Evolutionary conservation across 2,797 vertebrate species (phyloP), one percentile per base, ranked within the genome.

Genomic region (Sebastes ruberrimus): DNA sequence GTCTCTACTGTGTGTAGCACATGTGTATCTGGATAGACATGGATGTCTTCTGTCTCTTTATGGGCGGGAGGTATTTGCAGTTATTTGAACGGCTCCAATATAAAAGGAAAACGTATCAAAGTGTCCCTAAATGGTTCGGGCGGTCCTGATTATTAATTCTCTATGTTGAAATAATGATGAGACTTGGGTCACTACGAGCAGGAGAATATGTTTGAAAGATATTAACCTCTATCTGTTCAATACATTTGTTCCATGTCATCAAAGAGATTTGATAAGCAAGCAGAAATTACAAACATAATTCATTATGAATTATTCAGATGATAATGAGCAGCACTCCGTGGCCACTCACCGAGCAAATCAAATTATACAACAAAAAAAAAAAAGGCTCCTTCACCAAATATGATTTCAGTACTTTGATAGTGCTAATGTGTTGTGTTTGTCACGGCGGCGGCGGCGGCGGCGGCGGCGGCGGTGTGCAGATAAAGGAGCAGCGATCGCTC

Each of bases 271-370:
- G 23, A 82, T 80, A 88, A 79, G 32, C 49, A 64, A 76, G 71
- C 78, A 86, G 42, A 64, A 84, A 87, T 89, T 68, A 87, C 73
- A 89, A 90, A 91, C 67, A 83, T 42, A 60, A 85, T 87, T 86
- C 65, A 69, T 85, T 70, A 66, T 90, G 85, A 89, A 90, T 90
- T 84, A 91, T 92, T 89, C 86, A 82, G 61, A 78, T 68, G 83
- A 80, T 84, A 92, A 91, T 81, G 71, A 88, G 82, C 33, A 65
- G 68, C 65, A 35, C 63, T 86, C 79, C 32, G 65, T 52, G 73
- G 82, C 87, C 81, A 77, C 81, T 88, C 78, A 72, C 70, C 14
- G 49, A 66, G 80, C 76, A 89, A 90, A 90, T 89, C 82, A 76
- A 85, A 91, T 92, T 82, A 89, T 59, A 84, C 80, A 78, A 84